Conservation (phyloP, 2,888 invertebrate genomes). For the Steinernema hermaphroditum region DNA sequence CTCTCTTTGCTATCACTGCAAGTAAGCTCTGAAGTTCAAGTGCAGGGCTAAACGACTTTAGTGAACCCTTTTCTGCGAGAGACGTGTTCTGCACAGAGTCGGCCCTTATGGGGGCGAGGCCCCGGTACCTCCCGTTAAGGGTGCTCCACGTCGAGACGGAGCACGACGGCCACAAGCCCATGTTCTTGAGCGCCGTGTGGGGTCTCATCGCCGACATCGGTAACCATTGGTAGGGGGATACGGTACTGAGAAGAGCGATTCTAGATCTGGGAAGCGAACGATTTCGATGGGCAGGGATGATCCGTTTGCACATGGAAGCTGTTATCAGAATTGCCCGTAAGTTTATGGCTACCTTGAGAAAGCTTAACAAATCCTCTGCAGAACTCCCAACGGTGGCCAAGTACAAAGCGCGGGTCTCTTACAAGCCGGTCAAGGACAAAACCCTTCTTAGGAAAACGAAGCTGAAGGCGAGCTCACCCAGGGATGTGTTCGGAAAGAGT, state of each 20-base stretch:
- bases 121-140: slow-evolving; percentile 41
- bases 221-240: slow-evolving; percentile 23
- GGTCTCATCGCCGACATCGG: slow-evolving; percentile 60
- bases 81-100: slow-evolving; percentile 50
- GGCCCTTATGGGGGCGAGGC: slow-evolving; percentile 48
- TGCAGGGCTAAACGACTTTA: slow-evolving; percentile 33
- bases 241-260: not conserved
- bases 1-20: slow-evolving; percentile 50
- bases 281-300: slow-evolving; percentile 55
- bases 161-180: slow-evolving; percentile 41
- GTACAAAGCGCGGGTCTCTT: slow-evolving; percentile 50
- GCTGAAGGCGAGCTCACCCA: slow-evolving; percentile 39
- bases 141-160: slow-evolving; percentile 47
- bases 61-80: slow-evolving; percentile 55
- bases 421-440: slow-evolving; percentile 51
- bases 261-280: slow-evolving; percentile 53
- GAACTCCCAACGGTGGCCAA: slow-evolving; percentile 49
- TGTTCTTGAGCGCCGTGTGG: slow-evolving; percentile 55
- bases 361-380: slow-evolving; percentile 1
- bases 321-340: slow-evolving; percentile 49
- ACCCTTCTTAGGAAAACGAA: slow-evolving; percentile 41
- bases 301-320: slow-evolving; percentile 56
- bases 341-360: not conserved
- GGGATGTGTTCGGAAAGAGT: slow-evolving; percentile 44
- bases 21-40: slow-evolving; percentile 40